Evolutionary conservation across 2,888 invertebrate species (phyloP).

Genomic region (Cephus pygmeus): DNA sequence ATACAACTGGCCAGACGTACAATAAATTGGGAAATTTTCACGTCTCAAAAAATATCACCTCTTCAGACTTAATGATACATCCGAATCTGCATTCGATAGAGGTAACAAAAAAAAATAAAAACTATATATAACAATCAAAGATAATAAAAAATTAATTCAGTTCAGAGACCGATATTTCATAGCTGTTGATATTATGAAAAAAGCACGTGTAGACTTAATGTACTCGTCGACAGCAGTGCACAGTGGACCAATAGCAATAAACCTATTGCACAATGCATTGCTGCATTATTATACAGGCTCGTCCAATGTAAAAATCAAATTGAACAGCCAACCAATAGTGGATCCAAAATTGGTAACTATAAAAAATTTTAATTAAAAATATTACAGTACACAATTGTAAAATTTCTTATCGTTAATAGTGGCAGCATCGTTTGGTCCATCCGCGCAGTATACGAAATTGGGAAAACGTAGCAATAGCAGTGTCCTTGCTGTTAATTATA

Average conservation of each 20-base stretch:
- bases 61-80: slow-evolving; percentile 27
- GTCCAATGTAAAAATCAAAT: slow-evolving; percentile 24
- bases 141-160: slow-evolving; percentile 17
- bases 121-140: background rate
- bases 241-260: slow-evolving; percentile 36
- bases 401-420: slow-evolving; percentile 21
- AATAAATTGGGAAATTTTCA: slow-evolving; percentile 23
- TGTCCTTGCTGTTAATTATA: slow-evolving; percentile 31
- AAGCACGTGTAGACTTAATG: slow-evolving; percentile 23
- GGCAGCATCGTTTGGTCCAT: slow-evolving; percentile 32
- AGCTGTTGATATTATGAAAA: slow-evolving; percentile 27
- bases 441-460: slow-evolving; percentile 30
- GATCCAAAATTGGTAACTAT: slow-evolving; percentile 25
- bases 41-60: slow-evolving; percentile 22
- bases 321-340: slow-evolving; percentile 32
- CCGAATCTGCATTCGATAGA: slow-evolving; percentile 33
- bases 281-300: slow-evolving; percentile 19
- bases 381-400: background rate
- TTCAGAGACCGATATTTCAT: slow-evolving; percentile 35
- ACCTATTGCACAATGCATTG: slow-evolving; percentile 34
- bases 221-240: slow-evolving; percentile 33
- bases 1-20: slow-evolving; percentile 18
- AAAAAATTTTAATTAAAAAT: slow-evolving; percentile 1
- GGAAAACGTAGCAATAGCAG: slow-evolving; percentile 32
- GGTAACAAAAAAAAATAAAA: slow-evolving; percentile 17